Base-by-base conservation (phyloP, 2,888 invertebrate species). In the Maniola hyperantus region DNA sequence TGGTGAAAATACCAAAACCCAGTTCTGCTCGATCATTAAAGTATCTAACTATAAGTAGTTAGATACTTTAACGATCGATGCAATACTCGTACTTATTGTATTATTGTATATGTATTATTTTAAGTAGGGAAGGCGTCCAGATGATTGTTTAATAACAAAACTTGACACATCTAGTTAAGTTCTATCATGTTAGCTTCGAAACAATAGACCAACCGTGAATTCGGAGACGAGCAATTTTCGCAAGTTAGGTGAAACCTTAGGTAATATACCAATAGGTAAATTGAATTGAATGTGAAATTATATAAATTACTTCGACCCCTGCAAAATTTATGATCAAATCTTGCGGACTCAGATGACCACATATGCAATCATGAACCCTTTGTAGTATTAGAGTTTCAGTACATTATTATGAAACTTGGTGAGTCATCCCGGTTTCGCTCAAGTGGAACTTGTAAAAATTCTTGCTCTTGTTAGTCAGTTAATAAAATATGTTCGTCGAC, bases 221-320 rank as follows among this genome's bases (percentile, higher is more conserved):
- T 81, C 74, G 73, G 77, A 76, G 76, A 77, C 83, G 80, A 81
- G 78, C 83, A 85, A 86, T 87, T 89, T 87, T 86, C 83, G 84
- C 85, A 81, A 83, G 83, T 85, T 87, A 86, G 83, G 84, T 87
- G 82, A 88, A 89, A 84, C 85, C 86, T 84, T 84, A 83, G n/a
- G n/a, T n/a, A n/a, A n/a, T n/a, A n/a, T n/a, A 81, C 85, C 81
- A 81, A 84, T 88, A 87, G 85, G 86, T 87, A 89, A 89, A 90
- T 87, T 86, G 85, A 85, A 89, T 89, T 90, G 88, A 87, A 88
- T 90, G 88, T 85, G 86, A 88, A 89, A 89, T 89, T 89, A 90
- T 88, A 88, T 88, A 89, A 89, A 84, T 84, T 71, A 68, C 71
- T 64, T 70, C 83, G 84, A 89, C 88, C 84, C 76, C 82, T 84